Evolutionary conservation across 92 coral and sea anemone species (phyloP).

Genomic region (Anthopleura xanthogrammica): DNA sequence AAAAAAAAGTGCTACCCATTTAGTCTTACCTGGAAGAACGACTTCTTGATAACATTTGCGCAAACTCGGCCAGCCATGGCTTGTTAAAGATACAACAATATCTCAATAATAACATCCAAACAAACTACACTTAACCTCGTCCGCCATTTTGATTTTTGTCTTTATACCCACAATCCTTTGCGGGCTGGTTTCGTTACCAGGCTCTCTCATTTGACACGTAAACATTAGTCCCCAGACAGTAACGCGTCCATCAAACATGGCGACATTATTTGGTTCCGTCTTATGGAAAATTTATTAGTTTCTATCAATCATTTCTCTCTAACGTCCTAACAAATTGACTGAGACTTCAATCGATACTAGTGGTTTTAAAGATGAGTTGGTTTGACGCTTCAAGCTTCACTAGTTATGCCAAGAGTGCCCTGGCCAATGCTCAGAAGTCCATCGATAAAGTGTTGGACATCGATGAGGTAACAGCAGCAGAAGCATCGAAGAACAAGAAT

Average conservation of each 20-base stretch:
- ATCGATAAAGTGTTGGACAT: slow-evolving; percentile 94
- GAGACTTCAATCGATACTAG: not conserved
- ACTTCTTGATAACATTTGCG: not conserved
- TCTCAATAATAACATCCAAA: not conserved
- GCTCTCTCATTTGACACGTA: slow-evolving; percentile 31
- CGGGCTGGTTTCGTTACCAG: too few species aligned
- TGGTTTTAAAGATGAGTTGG: slow-evolving; percentile 74
- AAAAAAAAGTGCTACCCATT: not conserved
- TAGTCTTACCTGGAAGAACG: slow-evolving; percentile 8
- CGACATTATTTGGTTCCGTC: slow-evolving; percentile 5
- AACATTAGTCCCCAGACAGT: slow-evolving; percentile 23
- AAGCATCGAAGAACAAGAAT: not conserved
- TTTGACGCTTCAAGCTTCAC: slow-evolving; percentile 80
- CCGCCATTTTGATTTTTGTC: slow-evolving; percentile 33
- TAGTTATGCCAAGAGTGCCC: slow-evolving; percentile 78
- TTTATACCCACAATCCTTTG: slow-evolving; percentile 12
- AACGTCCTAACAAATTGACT: slow-evolving; percentile 1
- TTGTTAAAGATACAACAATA: not conserved
- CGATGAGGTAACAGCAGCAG: slow-evolving; percentile 44
- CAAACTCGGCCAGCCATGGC: slow-evolving; percentile 28
- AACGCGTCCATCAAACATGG: slow-evolving; percentile 51
- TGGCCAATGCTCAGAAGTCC: slow-evolving; percentile 88
- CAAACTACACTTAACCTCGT: slow-evolving; percentile 1
- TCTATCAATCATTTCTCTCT: slow-evolving; percentile 13
- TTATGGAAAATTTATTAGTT: not conserved